Evolutionary conservation across 2,888 invertebrate species (phyloP).

Genomic region (Gastracanthus pulcherrimus): DNA sequence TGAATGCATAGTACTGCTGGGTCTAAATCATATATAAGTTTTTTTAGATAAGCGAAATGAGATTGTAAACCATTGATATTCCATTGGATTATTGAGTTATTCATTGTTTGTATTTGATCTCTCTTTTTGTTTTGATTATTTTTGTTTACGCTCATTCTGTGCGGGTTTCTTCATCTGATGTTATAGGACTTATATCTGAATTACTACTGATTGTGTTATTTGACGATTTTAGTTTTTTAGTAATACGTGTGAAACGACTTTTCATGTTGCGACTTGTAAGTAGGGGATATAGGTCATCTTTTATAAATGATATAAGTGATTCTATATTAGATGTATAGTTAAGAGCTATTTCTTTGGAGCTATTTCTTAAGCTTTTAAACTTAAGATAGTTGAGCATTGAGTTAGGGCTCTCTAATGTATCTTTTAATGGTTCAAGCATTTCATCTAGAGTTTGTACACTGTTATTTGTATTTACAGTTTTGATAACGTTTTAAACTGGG

Average conservation of each 20-base stretch:
- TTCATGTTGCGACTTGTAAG: neutral
- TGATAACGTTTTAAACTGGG: no score
- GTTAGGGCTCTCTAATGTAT: neutral
- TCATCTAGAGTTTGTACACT: no score
- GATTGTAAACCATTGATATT: constrained; percentile 37
- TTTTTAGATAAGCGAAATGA: constrained; percentile 18
- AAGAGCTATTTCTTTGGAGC: neutral
- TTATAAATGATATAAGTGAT: neutral
- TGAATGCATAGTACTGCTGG: constrained; percentile 20
- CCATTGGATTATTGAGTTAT: constrained; percentile 26
- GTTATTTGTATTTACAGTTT: no score
- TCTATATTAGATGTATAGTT: neutral
- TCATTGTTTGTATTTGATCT: no score
- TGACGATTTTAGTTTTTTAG: neutral
- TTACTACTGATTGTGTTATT: neutral
- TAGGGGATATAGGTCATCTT: neutral
- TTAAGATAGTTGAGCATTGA: neutral
- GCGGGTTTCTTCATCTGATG: no score
- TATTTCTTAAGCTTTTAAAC: neutral
- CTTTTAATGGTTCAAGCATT: neutral
- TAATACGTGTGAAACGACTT: no score
- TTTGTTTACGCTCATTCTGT: no score
- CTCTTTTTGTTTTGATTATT: no score
- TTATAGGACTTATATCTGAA: no score
- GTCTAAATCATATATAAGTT: constrained; percentile 2